These are phyloP conservation scores for Phocoena phocoena DNA, from an alignment of 2,113 vertebrate species.

Conservation along the genomic window DNA sequence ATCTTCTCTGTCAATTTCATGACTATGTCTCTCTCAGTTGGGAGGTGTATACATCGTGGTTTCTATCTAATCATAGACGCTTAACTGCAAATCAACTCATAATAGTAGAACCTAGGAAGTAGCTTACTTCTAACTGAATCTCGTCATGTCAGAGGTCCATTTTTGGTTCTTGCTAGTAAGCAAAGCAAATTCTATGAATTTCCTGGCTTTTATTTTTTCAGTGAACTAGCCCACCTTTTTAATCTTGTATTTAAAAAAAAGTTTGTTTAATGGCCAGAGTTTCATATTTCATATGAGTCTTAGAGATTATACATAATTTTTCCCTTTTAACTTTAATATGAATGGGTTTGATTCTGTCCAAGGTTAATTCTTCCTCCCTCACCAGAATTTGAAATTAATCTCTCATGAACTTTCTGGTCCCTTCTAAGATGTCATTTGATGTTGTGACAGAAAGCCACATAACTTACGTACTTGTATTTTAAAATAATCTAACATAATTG, in stretches of 20 bases:
- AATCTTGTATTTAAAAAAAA: not conserved
- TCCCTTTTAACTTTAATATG: not conserved
- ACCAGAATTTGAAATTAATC: slow-evolving; percentile 5
- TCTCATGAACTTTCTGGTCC: not conserved
- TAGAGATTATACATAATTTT: not conserved
- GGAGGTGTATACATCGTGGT: not conserved
- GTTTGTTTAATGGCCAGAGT: not conserved
- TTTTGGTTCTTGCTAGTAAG: not conserved
- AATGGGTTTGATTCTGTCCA: not conserved
- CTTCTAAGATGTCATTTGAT: not conserved
- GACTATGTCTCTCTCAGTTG: not conserved
- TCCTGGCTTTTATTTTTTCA: not conserved
- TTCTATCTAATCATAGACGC: not conserved
- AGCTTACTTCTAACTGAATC: not conserved
- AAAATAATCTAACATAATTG: not conserved
- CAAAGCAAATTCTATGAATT: not conserved
- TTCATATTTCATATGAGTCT: not conserved
- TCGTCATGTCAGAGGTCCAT: not conserved
- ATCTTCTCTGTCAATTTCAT: not conserved
- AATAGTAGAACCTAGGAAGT: not conserved
- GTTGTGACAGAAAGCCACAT: not conserved
- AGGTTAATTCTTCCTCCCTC: not conserved
- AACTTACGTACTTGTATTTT: not conserved
- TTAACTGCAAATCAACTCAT: not conserved
- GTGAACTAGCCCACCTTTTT: not conserved